Evolutionary conservation across 2,888 invertebrate species (phyloP), one percentile per base, ranked within the genome.

Genomic region (Rosalia funebris): DNA sequence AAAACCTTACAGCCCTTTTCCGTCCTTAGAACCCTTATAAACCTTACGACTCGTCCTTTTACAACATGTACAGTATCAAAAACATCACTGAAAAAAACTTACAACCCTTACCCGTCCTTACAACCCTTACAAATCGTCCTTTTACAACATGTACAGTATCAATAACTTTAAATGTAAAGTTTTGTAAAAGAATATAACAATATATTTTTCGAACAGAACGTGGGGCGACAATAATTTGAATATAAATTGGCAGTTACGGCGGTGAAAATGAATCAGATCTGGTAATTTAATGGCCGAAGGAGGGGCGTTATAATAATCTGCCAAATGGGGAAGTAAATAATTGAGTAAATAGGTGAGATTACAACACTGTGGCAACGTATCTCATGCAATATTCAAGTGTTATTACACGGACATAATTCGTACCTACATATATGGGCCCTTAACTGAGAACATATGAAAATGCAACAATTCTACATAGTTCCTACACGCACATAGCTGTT

Each of bases 341-440:
- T 68, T 68, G 56, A 70, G 64, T 70, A 63, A 67, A 69, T 67
- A 69, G 66, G 62, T 63, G 63, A 57, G 62, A 69, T 67, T 67
- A 65, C 62, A 56, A 56, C 60, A 47, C 47, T 45, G 50, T 55
- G 32, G 62, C 46, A 44, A 53, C 61, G 32, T 62, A 48, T 63
- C 65, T 65, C 65, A 66, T 69, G 65, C 63, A 66, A 68, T 57
- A 68, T 69, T 69, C 62, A 69, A 56, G 44, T 56, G 25, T 66
- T 66, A 69, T 67, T 66, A 65, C 60, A n/a, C 58, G 32, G 50
- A 46, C 63, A 63, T 45, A 55, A 48, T 55, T 55, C 60, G 47
- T 20, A 59, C 58, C 57, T 64, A 68, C 68, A 63, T 66, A 63
- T 52, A 68, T 68, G n/a, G n/a, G n/a, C n/a, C n/a, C n/a, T n/a